Base-by-base conservation (phyloP, 2,888 invertebrate species). In the Meta bourneti region DNA sequence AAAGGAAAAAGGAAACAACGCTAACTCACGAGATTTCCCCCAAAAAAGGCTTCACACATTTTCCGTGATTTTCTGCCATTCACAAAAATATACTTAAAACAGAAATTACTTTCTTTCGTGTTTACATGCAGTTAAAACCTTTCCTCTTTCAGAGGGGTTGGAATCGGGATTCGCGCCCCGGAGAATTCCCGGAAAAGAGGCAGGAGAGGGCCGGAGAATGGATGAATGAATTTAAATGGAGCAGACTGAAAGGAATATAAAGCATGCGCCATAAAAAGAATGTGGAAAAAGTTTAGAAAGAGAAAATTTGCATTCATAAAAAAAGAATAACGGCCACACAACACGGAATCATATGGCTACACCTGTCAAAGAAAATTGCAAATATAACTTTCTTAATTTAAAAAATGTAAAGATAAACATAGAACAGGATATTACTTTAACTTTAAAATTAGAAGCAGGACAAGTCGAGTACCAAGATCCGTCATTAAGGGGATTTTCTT, bases 21-120 rank as follows among this genome's bases (percentile, higher is more conserved):
- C 34, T 80, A 19, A 61, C 54, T 54, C 20, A 19, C 52, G n/a
- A 19, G 16, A 72, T 20, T 19, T 9, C 19, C 19, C 6, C 19
- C 72, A 72, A 72, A 72, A 34, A 72, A 83, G 51, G 71, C 83
- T 80, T 89, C 75, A 71, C 78, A 79, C 78, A 75, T 83, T 83
- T 89, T 90, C 20, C 81, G 85, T 90, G 81, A 81, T 90, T 77
- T 86, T 48, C 51, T 7, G 52, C 75, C 75, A 81, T 90, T 90
- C 74, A 20, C 51, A 70, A 82, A 84, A 85, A 74, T 74, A 51
- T 19, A 72, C 71, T 78, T 70, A 70, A 61, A 85, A 90, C 80
- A 85, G 79, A 81, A 90, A 90, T 90, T 51, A 51, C 81, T 70
- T 81, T 85, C 75, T 90, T 81, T n/a, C 85, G 90, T 90, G 90